These are phyloP conservation scores for Anthrax anthrax DNA, from an alignment of 2,888 invertebrate species.

Conservation along the genomic window DNA sequence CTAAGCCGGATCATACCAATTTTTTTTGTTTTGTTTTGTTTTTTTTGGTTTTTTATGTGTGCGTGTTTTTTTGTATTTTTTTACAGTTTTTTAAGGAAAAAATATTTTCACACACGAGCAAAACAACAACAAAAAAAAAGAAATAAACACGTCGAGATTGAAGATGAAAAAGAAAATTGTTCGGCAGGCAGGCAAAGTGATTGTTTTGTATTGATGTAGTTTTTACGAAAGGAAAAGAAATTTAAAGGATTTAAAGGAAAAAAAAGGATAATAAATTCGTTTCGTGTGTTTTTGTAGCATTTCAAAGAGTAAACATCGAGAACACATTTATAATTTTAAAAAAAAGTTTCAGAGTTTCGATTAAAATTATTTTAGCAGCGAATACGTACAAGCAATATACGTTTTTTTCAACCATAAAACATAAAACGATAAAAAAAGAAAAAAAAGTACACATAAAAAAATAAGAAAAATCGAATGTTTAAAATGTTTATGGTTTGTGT, in stretches of 20 bases:
- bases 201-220: conserved; percentile 14
- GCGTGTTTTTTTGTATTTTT: conserved; percentile 9
- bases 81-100: conserved; percentile 15
- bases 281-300: no score
- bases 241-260: no score
- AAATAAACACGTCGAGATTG: conserved; percentile 11
- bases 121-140: conserved; percentile 1
- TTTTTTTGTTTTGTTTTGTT: conserved; percentile 15
- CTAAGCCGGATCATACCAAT: conserved; percentile 21
- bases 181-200: conserved; percentile 17
- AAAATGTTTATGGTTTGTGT: no score
- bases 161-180: not conserved
- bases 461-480: not conserved
- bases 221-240: no score
- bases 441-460: not conserved
- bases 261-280: no score
- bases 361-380: no score
- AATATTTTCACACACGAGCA: conserved; percentile 22
- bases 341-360: no score
- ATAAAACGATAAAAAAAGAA: no score
- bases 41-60: conserved; percentile 12
- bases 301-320: no score
- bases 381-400: no score
- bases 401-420: no score
- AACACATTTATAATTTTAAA: no score